phyloP scores from a whole-genome alignment of 2,113 vertebrate genomes.

The Addax nasomaculatus region DNA sequence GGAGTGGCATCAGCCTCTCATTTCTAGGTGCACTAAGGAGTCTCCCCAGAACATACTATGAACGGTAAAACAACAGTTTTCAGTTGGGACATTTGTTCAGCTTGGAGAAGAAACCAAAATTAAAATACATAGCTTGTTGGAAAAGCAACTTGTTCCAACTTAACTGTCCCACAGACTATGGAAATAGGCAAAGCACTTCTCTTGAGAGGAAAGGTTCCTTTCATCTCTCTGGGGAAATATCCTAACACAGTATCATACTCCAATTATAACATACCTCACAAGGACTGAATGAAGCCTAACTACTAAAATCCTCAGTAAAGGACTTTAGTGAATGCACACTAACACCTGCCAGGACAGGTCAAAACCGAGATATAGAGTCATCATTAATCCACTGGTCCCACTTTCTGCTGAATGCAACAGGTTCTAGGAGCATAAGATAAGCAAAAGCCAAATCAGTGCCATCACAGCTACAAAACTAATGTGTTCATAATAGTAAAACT shows the following conservation, averaged over 20 bases:
- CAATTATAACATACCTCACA: background rate
- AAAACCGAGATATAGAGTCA: conserved; percentile 22
- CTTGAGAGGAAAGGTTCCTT: conserved; percentile 50
- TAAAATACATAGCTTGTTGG: conserved; percentile 43
- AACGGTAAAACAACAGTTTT: conserved; percentile 11
- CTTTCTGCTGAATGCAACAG: background rate
- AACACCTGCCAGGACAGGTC: conserved; percentile 1
- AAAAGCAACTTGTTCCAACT: conserved; percentile 65
- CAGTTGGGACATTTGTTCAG: conserved; percentile 57
- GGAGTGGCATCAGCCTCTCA: background rate
- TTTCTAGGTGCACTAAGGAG: background rate
- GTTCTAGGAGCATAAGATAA: conserved; percentile 22
- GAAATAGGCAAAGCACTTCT: conserved; percentile 45
- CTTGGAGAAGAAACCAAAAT: conserved; percentile 61
- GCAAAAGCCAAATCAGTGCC: conserved; percentile 19
- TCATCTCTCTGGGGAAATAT: conserved; percentile 55
- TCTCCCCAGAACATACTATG: background rate
- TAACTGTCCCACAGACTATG: conserved; percentile 53
- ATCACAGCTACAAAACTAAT: conserved; percentile 16
- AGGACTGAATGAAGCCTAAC: background rate
- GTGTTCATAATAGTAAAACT: background rate
- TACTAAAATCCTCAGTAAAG: conserved; percentile 32
- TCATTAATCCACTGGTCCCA: conserved; percentile 7
- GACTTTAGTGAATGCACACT: background rate
- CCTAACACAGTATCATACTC: background rate